These are phyloP conservation scores for Mola mola DNA, from an alignment of 2,113 vertebrate genomes.

Conservation along the genomic window DNA sequence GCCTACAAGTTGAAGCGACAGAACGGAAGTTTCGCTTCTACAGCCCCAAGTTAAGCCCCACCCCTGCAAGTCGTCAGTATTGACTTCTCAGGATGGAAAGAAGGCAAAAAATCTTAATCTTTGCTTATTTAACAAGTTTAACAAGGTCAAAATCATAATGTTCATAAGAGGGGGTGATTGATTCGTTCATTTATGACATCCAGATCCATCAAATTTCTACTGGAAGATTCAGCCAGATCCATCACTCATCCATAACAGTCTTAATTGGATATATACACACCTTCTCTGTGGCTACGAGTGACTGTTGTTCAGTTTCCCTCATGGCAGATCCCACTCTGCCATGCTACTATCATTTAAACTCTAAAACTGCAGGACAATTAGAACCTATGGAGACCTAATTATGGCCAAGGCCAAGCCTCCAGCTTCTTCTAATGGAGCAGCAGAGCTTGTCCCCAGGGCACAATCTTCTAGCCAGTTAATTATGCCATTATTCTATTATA, in stretches of 20 bases:
- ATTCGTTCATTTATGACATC: too few relatives aligned
- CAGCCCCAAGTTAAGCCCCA: too few relatives aligned
- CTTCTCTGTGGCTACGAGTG: not conserved
- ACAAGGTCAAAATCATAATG: too few relatives aligned
- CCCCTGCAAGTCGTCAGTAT: too few relatives aligned
- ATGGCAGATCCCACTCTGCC: constrained; percentile 23
- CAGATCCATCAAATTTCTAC: too few relatives aligned
- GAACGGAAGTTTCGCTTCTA: too few relatives aligned
- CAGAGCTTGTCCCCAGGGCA: constrained; percentile 56
- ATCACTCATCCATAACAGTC: constrained; percentile 21
- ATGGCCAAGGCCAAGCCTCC: constrained; percentile 59
- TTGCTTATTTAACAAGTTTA: too few relatives aligned
- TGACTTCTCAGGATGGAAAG: too few relatives aligned
- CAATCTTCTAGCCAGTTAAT: constrained; percentile 76
- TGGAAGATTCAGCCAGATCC: too few relatives aligned
- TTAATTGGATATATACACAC: constrained; percentile 29
- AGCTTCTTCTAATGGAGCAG: constrained; percentile 59
- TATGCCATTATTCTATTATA: constrained; percentile 81
- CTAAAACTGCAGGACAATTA: constrained; percentile 74
- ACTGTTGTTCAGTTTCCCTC: constrained; percentile 5
- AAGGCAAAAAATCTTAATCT: too few relatives aligned
- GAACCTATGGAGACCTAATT: constrained; percentile 80
- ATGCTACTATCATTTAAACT: constrained; percentile 52
- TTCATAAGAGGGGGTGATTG: too few relatives aligned
- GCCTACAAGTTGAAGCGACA: too few relatives aligned